Base-by-base conservation (phyloP, 2,113 vertebrate species). In the Periophthalmus modestus region DNA sequence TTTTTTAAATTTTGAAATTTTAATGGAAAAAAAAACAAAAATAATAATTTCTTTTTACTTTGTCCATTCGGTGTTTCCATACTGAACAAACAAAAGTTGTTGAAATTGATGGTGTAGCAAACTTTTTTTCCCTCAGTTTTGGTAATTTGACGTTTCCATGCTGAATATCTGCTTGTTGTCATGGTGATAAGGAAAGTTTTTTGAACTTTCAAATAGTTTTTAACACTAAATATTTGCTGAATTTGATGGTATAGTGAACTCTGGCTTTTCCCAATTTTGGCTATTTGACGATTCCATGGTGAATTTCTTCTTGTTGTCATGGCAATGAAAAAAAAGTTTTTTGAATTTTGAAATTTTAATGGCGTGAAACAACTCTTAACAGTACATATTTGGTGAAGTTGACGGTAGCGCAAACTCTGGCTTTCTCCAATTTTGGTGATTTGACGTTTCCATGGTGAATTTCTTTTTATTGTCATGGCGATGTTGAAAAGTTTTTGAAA, bases 401-500 rank as follows among this genome's bases (percentile, higher is more conserved):
- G 52, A 55, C 21, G 52, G 48, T 50, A 11, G n/a, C 7, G 48
- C 18, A 19, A 54, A 54, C 52, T 50, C 23, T 21, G 69, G 75
- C 69, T 47, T 81, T 57, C 66, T 80, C 76, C 79, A 50, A 73
- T 71, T 88, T 89, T 87, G 86, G 90, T 85, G 75, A 87, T 9
- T 19, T 48, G 85, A 69, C 82, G 84, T 84, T 86, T 85, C 80
- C 78, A 21, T 59, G 55, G 10, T 58, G 58, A 33, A 14, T 5
- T 18, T 34, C 24, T 13, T 15, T 9, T 9, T 55, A 16, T 50
- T 16, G 48, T 52, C 16, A 5, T 23, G 4, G 58, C 24, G 57
- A 59, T 23, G 24, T n/a, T 16, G 61, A 19, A 59, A 62, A 47
- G 74, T 66, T 28, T 19, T 68, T 14, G 12, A 10, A 2, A 74